Conservation (phyloP, 2,113 vertebrate genomes). For the Corynorhinus townsendii region DNA sequence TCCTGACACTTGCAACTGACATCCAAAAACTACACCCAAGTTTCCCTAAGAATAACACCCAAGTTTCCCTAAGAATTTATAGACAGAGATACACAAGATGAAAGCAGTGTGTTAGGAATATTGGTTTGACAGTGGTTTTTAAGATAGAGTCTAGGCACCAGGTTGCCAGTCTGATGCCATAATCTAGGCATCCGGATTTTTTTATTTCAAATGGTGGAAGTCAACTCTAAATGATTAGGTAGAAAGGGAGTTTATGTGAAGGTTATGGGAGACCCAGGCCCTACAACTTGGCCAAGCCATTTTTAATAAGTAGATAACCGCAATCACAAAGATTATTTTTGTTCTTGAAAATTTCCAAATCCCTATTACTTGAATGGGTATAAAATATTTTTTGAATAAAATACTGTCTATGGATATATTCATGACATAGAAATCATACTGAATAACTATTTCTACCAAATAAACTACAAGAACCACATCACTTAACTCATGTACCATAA, state of each 20-base stretch:
- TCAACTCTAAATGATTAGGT: neutral
- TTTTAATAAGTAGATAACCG: neutral
- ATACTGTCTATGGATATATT: neutral
- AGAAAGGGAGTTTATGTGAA: neutral
- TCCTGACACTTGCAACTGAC: neutral
- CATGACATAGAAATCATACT: neutral
- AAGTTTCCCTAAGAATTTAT: neutral
- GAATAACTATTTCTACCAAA: neutral
- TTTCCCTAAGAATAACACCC: neutral
- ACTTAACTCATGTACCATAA: neutral
- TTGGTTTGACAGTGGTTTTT: neutral
- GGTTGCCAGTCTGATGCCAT: neutral
- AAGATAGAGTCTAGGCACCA: neutral
- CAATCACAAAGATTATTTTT: neutral
- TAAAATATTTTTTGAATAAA: neutral
- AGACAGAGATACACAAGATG: neutral
- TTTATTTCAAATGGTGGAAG: neutral
- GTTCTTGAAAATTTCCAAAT: neutral
- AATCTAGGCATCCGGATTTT: neutral
- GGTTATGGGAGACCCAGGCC: neutral
- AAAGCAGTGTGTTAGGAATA: neutral
- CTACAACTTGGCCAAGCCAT: neutral
- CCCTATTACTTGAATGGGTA: conserved; percentile 4
- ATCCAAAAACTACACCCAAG: neutral
- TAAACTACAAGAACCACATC: neutral